Conservation (phyloP, 2,888 invertebrate species). For the Siphlonurus alternatus region DNA sequence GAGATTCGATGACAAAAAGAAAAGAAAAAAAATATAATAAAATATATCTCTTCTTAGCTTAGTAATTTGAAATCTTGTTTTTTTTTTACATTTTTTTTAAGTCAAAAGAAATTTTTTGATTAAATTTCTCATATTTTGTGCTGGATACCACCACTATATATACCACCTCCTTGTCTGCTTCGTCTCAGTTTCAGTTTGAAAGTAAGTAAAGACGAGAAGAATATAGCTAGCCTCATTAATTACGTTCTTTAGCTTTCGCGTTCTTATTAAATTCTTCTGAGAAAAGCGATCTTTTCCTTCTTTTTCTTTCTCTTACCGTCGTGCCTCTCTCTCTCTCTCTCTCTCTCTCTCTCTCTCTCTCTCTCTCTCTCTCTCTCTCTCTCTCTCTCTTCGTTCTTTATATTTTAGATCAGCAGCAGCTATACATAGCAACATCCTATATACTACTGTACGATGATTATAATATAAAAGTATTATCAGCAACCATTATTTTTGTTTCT, state of each 20-base stretch:
- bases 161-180: background rate
- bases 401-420: no score
- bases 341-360: background rate
- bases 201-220: background rate
- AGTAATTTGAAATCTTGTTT: no score
- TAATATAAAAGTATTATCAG: background rate
- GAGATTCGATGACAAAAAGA: background rate
- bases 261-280: slow-evolving; percentile 10
- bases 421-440: no score
- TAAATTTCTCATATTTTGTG: background rate
- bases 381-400: background rate
- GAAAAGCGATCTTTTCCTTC: slow-evolving; percentile 8
- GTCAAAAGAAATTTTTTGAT: background rate
- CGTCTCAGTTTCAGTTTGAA: background rate
- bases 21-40: background rate
- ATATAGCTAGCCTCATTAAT: slow-evolving; percentile 5
- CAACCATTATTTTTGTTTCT: background rate
- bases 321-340: background rate
- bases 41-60: no score
- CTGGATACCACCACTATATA: background rate
- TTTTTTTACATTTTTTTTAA: background rate
- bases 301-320: background rate
- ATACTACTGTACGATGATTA: background rate
- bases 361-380: background rate
- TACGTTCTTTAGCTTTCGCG: slow-evolving; percentile 10